Evolutionary conservation across 2,888 invertebrate genomes (phyloP).

Genomic region (Loripinus fragilis): DNA sequence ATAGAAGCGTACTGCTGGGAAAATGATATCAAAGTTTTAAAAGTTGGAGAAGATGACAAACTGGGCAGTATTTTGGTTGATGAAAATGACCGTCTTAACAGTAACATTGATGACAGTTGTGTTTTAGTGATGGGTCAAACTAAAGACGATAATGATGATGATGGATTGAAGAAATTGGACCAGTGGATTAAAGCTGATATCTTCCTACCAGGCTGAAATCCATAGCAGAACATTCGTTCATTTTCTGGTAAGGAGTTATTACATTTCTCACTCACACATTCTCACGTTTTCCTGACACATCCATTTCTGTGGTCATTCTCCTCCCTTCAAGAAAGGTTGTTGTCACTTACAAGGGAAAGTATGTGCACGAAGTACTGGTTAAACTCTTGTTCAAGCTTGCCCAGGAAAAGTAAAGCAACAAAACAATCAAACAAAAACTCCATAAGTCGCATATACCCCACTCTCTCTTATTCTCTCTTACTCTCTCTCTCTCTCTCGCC

Average conservation of each 20-base stretch:
- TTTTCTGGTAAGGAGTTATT: not conserved
- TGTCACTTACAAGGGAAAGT: no score
- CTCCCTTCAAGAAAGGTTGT: no score
- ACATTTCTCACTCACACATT: not conserved
- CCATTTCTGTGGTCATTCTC: no score
- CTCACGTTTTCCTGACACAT: no score
- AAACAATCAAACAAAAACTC: no score
- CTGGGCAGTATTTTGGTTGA: not conserved
- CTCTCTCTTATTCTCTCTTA: no score
- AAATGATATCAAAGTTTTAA: constrained; percentile 66
- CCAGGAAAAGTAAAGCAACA: no score
- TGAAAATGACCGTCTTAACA: not conserved
- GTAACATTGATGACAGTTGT: not conserved
- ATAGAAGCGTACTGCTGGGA: constrained; percentile 75
- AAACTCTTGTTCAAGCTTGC: no score
- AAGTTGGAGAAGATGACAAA: constrained; percentile 42
- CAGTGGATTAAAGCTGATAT: not conserved
- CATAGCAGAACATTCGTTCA: not conserved
- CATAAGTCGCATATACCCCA: no score
- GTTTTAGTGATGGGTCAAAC: not conserved
- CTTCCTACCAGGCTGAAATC: not conserved
- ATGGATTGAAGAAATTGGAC: no score
- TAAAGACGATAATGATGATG: not conserved
- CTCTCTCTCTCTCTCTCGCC: no score
- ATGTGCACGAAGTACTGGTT: no score